phyloP scores from a whole-genome alignment of 2,113 vertebrate species.

The Macaca nemestrina region DNA sequence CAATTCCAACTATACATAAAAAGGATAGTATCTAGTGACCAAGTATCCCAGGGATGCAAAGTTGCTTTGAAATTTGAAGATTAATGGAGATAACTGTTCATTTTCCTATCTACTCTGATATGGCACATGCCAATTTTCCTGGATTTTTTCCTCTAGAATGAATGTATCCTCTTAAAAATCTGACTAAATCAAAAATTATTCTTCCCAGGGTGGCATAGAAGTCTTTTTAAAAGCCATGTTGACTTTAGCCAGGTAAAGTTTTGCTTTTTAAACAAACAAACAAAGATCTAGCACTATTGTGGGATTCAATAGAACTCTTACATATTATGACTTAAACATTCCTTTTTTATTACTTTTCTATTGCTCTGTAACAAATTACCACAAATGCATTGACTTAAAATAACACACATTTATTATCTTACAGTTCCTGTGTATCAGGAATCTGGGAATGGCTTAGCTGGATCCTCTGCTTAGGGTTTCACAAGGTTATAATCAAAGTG shows the following conservation, averaged over 20 bases:
- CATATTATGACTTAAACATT: background rate
- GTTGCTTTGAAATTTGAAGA: background rate
- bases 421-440: background rate
- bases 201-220: background rate
- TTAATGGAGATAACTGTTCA: background rate
- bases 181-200: background rate
- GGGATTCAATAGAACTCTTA: background rate
- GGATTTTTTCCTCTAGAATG: background rate
- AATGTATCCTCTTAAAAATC: slow-evolving; percentile 10
- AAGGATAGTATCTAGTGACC: background rate
- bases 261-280: slow-evolving; percentile 10
- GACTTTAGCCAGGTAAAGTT: background rate
- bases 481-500: background rate
- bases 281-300: background rate
- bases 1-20: background rate
- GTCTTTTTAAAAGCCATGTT: slow-evolving; percentile 11
- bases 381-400: background rate
- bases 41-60: background rate
- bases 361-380: slow-evolving; percentile 8
- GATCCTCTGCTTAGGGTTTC: background rate
- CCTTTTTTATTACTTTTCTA: background rate
- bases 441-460: background rate
- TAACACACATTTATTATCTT: background rate
- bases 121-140: background rate
- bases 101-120: background rate